A percentile compares a stretch with the other conserved stretches of the same genome.
Conservation (phyloP, 2,797 vertebrate genomes). For the Malurus leucopterus region DNA sequence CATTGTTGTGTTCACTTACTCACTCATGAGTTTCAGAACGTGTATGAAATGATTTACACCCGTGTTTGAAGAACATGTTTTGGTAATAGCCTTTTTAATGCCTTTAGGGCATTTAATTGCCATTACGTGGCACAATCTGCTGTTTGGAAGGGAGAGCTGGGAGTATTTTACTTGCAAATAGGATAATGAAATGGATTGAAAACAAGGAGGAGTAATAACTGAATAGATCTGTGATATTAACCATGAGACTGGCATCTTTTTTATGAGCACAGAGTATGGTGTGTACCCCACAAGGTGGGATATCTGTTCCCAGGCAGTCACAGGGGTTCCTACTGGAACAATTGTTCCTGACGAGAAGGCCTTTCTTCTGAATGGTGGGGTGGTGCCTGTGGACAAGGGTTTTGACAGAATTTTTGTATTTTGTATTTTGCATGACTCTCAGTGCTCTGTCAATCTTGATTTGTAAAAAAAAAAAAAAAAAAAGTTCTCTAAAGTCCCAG, state of each 20-base stretch:
- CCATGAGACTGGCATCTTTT: background rate
- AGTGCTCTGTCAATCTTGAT: background rate
- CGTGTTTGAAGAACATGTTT: background rate
- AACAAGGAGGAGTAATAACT: background rate
- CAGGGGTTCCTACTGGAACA: background rate
- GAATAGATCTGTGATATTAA: background rate
- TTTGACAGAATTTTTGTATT: background rate
- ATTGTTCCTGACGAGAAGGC: fast-evolving
- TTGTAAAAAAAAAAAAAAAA: background rate
- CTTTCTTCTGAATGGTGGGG: fast-evolving
- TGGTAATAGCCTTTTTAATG: constrained; percentile 25
- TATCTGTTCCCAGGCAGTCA: background rate
- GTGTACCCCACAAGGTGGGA: background rate
- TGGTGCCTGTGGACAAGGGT: background rate
- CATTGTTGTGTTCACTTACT: background rate
- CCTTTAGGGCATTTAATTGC: constrained; percentile 30
- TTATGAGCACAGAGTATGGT: fast-evolving
- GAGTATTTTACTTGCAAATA: constrained; percentile 31
- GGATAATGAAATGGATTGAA: constrained; percentile 17
- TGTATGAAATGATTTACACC: background rate
- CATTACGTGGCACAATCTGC: constrained; percentile 17
- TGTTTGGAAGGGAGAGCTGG: background rate
- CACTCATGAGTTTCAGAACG: background rate
- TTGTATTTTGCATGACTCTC: background rate
- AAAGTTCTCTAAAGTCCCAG: background rate